Evolutionary conservation across 1,140 invertebrate species (phyloP).

Genomic region (Nilaparvata lugens): DNA sequence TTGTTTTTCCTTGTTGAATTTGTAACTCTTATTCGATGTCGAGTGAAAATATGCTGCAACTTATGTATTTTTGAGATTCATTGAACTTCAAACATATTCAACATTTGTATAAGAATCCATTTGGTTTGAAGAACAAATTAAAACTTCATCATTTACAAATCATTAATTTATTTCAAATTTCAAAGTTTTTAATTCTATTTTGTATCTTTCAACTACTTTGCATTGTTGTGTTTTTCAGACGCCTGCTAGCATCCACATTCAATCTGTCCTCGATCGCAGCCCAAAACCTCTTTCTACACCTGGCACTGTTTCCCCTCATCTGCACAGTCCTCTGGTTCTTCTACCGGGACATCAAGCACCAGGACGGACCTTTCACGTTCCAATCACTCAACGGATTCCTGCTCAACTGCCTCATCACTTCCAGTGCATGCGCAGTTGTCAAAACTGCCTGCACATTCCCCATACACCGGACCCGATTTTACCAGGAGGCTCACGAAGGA

Average conservation of each 20-base stretch:
- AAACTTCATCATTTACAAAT: no score
- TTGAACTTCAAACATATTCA: no score
- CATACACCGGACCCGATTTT: slow-evolving; percentile 75
- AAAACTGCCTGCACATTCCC: slow-evolving; percentile 70
- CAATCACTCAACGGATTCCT: slow-evolving; percentile 69
- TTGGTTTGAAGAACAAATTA: no score
- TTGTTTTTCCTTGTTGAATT: no score
- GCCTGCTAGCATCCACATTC: slow-evolving; percentile 64
- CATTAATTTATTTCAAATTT: no score
- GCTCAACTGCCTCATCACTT: slow-evolving; percentile 65
- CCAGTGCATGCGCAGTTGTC: slow-evolving; percentile 70
- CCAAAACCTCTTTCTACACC: slow-evolving; percentile 57
- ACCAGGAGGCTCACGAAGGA: slow-evolving; percentile 80
- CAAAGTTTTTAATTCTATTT: no score
- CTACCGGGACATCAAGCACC: slow-evolving; percentile 54
- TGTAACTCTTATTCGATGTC: no score
- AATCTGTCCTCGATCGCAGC: slow-evolving; percentile 62
- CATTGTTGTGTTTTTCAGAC: slow-evolving; percentile 40
- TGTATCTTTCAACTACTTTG: neutral
- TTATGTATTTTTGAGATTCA: no score
- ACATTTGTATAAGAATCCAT: no score
- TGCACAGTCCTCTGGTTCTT: slow-evolving; percentile 71
- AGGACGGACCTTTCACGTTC: slow-evolving; percentile 62
- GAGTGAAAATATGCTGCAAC: no score
- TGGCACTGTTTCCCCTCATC: slow-evolving; percentile 66